Conservation (phyloP, 2,113 vertebrate species). For the Myocastor coypus region DNA sequence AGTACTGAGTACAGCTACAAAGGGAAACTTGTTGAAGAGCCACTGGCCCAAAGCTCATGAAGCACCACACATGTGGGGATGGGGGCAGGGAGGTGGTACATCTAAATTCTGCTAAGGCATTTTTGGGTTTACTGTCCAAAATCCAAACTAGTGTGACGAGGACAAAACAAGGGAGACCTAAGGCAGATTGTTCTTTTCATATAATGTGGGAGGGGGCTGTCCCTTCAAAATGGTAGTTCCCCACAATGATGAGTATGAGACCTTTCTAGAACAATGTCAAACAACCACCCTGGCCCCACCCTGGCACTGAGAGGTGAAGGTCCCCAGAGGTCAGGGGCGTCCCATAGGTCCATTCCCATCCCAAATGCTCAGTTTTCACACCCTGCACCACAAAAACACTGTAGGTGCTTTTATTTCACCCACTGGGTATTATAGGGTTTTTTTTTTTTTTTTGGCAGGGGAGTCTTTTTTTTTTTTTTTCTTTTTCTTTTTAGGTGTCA, state of each 20-base stretch:
- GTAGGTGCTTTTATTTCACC: slow-evolving; percentile 7
- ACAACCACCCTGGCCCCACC: neutral
- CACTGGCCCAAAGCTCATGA: fast-evolving
- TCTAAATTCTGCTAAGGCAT: neutral
- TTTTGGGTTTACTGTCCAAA: neutral
- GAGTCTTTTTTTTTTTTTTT: neutral
- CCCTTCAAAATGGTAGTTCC: slow-evolving; percentile 65
- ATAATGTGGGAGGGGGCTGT: too few relatives aligned
- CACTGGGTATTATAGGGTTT: slow-evolving; percentile 41
- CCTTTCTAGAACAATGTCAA: slow-evolving; percentile 5
- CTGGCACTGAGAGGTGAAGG: neutral
- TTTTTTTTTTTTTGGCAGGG: neutral
- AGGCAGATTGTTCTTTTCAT: slow-evolving; percentile 62
- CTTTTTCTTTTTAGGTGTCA: neutral
- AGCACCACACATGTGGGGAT: neutral
- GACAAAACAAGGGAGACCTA: slow-evolving; percentile 72
- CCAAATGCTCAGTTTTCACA: slow-evolving; percentile 68
- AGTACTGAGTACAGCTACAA: neutral
- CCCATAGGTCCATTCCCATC: slow-evolving; percentile 62
- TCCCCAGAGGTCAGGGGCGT: slow-evolving; percentile 67
- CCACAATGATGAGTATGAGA: slow-evolving; percentile 56
- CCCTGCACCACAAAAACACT: slow-evolving; percentile 75
- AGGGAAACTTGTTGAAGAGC: fast-evolving
- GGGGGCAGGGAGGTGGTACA: too few relatives aligned
- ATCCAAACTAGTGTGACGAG: slow-evolving; percentile 70